A percentile compares a stretch with the other conserved stretches of the same genome.
Evolutionary conservation across 1,140 invertebrate species (phyloP).

Genomic region (Cyclina sinensis): DNA sequence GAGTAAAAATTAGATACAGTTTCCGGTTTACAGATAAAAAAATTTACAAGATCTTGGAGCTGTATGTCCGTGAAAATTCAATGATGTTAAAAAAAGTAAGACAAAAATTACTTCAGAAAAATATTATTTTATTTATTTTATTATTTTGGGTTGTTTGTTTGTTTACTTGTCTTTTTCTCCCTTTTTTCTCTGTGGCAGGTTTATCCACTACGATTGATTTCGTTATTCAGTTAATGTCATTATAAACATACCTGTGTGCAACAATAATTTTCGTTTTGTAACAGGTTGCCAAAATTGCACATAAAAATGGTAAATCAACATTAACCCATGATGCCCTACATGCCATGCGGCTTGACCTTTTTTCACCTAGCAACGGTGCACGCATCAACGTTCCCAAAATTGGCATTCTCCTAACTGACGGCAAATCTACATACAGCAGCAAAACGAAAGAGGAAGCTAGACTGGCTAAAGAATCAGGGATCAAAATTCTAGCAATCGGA

Average conservation of each 20-base stretch:
- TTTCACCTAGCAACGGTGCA: slow-evolving; percentile 36
- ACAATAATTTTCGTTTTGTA: background rate
- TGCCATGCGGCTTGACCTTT: slow-evolving; percentile 24
- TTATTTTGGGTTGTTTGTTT: no score
- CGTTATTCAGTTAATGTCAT: background rate
- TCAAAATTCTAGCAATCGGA: slow-evolving; percentile 66
- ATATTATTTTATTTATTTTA: no score
- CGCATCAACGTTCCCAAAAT: slow-evolving; percentile 56
- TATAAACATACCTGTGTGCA: background rate
- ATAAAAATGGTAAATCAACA: slow-evolving; percentile 39
- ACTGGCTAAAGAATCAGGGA: slow-evolving; percentile 29
- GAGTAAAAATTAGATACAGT: no score
- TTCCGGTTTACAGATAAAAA: no score
- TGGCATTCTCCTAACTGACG: slow-evolving; percentile 71
- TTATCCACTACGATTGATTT: no score
- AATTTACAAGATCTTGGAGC: no score
- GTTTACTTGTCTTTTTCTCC: no score
- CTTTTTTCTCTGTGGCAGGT: no score
- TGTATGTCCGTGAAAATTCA: no score
- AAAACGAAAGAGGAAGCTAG: slow-evolving; percentile 55
- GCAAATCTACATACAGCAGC: slow-evolving; percentile 33
- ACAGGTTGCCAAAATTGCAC: slow-evolving; percentile 45
- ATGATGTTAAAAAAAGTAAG: no score
- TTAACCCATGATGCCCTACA: slow-evolving; percentile 51
- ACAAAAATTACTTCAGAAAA: no score